These are phyloP conservation scores for Tyrannus savana DNA, from an alignment of 2,113 vertebrate genomes.

Conservation along the genomic window DNA sequence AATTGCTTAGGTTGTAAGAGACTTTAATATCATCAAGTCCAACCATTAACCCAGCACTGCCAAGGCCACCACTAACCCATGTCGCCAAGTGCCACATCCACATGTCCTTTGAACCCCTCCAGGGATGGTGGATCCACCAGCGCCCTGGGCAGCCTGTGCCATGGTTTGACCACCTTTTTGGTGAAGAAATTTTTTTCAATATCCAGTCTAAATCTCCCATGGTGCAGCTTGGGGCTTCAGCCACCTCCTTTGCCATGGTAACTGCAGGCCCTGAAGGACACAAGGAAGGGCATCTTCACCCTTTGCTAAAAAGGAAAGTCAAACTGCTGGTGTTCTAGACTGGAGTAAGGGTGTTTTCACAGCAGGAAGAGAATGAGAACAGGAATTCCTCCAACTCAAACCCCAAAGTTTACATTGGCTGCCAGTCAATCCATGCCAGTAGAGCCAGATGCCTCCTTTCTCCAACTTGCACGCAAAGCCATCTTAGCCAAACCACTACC, in stretches of 20 bases:
- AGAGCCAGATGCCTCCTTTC: background rate
- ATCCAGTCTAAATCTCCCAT: background rate
- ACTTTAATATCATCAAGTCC: background rate
- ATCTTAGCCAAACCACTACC: background rate
- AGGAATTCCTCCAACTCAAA: background rate
- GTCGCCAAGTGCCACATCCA: background rate
- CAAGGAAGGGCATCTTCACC: background rate
- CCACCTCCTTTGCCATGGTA: background rate
- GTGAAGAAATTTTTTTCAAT: background rate
- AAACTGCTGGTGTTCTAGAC: background rate
- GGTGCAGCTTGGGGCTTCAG: background rate
- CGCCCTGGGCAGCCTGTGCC: background rate
- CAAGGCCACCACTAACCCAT: no score
- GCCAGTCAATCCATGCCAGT: background rate
- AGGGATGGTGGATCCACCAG: no score
- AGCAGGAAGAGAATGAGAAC: background rate
- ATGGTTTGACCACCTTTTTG: background rate
- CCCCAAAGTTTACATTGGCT: slow-evolving; percentile 24
- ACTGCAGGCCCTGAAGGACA: background rate
- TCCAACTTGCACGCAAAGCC: background rate
- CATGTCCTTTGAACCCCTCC: background rate
- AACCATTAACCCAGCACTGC: background rate
- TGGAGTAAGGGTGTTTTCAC: background rate
- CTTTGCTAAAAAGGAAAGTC: background rate
- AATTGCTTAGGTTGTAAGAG: background rate